These are phyloP conservation scores for Spodoptera litura DNA, from an alignment of 1,140 invertebrate species.

Conservation along the genomic window DNA sequence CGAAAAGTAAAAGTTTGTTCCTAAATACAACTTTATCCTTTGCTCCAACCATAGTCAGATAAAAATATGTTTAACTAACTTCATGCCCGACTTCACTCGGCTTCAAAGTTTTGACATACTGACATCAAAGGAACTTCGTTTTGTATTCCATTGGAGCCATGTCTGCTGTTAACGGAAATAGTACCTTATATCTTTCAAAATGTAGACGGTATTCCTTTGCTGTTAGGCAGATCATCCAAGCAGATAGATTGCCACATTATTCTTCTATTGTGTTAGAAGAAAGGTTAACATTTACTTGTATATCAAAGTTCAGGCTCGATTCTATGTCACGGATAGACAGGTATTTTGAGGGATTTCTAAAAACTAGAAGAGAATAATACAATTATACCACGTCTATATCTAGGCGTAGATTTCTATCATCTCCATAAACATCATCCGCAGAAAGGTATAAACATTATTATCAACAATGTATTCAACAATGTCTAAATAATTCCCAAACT, in stretches of 20 bases:
- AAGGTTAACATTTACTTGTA: slow-evolving; percentile 11
- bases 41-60: slow-evolving; percentile 2
- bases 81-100: slow-evolving; percentile 15
- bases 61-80: slow-evolving; percentile 31
- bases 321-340: not conserved
- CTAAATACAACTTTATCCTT: slow-evolving; percentile 4
- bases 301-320: not conserved
- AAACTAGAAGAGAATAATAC: no score
- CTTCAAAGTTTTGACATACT: slow-evolving; percentile 33
- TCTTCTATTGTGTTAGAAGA: slow-evolving; percentile 24
- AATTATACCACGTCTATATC: no score
- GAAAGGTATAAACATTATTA: no score
- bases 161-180: not conserved
- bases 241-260: slow-evolving; percentile 30
- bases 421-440: no score
- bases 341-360: no score
- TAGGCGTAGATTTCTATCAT: no score
- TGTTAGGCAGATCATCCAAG: not conserved
- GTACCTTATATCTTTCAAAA: not conserved
- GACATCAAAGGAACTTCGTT: slow-evolving; percentile 35
- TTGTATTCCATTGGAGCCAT: slow-evolving; percentile 35
- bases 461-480: no score
- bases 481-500: not conserved
- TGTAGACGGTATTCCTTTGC: not conserved
- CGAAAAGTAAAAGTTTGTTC: slow-evolving; percentile 1